A percentile compares a stretch with the other conserved stretches of the same genome.
phyloP scores from a whole-genome alignment of 2,797 vertebrate genomes.

The Avahi laniger region DNA sequence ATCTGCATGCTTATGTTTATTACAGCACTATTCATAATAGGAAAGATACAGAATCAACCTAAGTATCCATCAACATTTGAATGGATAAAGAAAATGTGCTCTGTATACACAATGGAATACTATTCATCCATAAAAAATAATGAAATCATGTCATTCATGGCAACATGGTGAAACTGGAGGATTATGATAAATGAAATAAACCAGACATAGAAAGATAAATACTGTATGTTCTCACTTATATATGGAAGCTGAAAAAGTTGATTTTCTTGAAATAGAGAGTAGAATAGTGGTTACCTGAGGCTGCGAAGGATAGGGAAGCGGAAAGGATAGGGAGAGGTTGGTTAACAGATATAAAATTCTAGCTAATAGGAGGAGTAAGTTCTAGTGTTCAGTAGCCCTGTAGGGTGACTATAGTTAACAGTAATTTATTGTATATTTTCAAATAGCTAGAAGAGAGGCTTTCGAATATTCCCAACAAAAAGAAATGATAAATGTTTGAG shows the following conservation, averaged over 20 bases:
- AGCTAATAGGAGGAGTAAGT: background rate
- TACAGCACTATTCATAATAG: background rate
- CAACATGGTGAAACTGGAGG: background rate
- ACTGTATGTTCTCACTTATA: background rate
- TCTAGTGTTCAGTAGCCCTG: background rate
- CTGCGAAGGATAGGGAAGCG: background rate
- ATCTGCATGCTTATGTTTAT: background rate
- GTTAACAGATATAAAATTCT: background rate
- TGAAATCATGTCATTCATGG: background rate
- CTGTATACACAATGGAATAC: background rate
- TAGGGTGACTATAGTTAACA: background rate
- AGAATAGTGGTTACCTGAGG: background rate
- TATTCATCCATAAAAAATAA: background rate
- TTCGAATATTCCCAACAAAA: background rate
- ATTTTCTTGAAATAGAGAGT: background rate
- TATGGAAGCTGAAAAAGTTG: background rate
- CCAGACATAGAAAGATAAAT: background rate
- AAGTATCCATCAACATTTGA: background rate
- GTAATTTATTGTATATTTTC: background rate
- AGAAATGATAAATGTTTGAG: background rate
- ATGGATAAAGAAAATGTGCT: background rate
- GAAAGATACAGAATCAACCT: background rate
- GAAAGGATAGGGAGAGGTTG: background rate
- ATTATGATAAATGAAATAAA: background rate
- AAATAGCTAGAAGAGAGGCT: background rate